phyloP scores from a whole-genome alignment of 2,888 invertebrate species.

The Lutraria lutraria region DNA sequence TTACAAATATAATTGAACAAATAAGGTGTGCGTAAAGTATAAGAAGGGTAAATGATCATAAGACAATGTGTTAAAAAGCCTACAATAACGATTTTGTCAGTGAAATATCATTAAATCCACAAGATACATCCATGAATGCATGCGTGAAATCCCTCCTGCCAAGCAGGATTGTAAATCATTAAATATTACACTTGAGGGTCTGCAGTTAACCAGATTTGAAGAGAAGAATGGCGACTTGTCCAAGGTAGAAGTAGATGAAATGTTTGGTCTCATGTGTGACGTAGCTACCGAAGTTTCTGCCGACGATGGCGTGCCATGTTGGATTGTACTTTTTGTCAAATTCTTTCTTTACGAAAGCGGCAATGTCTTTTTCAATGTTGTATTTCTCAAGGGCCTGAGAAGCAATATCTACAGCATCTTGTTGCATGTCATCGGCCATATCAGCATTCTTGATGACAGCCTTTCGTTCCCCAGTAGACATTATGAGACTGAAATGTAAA shows the following conservation, averaged over 20 bases:
- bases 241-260: slow-evolving; percentile 99
- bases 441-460: slow-evolving; percentile 99
- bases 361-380: slow-evolving; percentile 99
- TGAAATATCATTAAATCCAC: too few relatives aligned
- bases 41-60: too few relatives aligned
- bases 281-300: slow-evolving; percentile 99
- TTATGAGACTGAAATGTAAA: slow-evolving; percentile 41
- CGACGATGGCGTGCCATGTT: slow-evolving; percentile 99
- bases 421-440: slow-evolving; percentile 99
- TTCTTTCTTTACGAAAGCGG: slow-evolving; percentile 99
- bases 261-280: slow-evolving; percentile 99
- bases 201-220: slow-evolving; percentile 98
- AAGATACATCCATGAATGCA: too few relatives aligned
- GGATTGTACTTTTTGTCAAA: slow-evolving; percentile 99
- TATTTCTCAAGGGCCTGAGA: slow-evolving; percentile 99
- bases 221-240: slow-evolving; percentile 98
- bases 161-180: too few relatives aligned
- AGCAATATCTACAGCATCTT: slow-evolving; percentile 99
- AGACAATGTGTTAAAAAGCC: too few relatives aligned
- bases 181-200: too few relatives aligned
- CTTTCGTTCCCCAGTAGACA: slow-evolving; percentile 89
- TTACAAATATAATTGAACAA: too few relatives aligned
- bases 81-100: too few relatives aligned
- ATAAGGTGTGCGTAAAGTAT: too few relatives aligned
- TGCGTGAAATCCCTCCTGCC: too few relatives aligned